A percentile compares a stretch with the other conserved stretches of the same genome.
Evolutionary conservation across 2,113 vertebrate genomes (phyloP).

Genomic region (Datnioides undecimradiatus): DNA sequence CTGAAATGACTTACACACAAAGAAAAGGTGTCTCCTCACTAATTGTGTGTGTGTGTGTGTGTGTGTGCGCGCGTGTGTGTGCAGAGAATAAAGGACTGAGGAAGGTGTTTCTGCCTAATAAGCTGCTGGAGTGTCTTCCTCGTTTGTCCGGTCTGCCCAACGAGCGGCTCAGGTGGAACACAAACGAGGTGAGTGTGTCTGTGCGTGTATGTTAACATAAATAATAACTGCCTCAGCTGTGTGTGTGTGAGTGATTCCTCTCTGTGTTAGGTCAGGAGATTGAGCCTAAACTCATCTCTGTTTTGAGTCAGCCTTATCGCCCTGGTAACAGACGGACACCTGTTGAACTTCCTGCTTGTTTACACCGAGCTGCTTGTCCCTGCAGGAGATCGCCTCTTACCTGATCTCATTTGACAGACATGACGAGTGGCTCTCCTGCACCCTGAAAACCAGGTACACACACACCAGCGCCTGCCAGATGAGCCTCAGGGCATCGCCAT

Average conservation of each 20-base stretch:
- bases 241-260: too few species aligned
- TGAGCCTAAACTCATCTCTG: too few species aligned
- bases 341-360: too few species aligned
- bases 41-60: slow-evolving; percentile 5
- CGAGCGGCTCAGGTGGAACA: slow-evolving; percentile 92
- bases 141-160: slow-evolving; percentile 85
- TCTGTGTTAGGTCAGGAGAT: too few species aligned
- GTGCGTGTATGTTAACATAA: too few species aligned
- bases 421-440: slow-evolving; percentile 91
- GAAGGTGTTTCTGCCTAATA: slow-evolving; percentile 92
- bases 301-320: too few species aligned
- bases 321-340: too few species aligned
- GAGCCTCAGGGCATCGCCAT: rapidly evolving
- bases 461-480: neutral
- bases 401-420: slow-evolving; percentile 92
- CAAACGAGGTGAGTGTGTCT: slow-evolving; percentile 85
- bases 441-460: slow-evolving; percentile 89
- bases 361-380: neutral
- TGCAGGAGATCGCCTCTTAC: slow-evolving; percentile 92
- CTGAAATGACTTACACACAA: too few species aligned
- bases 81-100: slow-evolving; percentile 86
- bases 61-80: neutral
- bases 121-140: slow-evolving; percentile 91
- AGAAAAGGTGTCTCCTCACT: too few species aligned
- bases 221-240: too few species aligned